phyloP scores from a whole-genome alignment of 2,797 vertebrate species.

The Tangara arthus region DNA sequence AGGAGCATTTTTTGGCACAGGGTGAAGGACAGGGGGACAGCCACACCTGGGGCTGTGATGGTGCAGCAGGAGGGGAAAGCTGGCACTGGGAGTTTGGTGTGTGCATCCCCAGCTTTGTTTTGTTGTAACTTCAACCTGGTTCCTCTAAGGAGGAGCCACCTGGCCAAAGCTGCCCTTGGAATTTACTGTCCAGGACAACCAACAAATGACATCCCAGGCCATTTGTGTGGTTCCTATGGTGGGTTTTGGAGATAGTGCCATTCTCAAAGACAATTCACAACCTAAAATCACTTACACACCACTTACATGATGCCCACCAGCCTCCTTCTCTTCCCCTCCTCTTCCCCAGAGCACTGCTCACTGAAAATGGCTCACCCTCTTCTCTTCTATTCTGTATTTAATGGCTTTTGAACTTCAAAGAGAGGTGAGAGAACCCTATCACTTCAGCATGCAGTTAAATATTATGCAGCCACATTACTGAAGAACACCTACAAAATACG shows the following conservation, averaged over 20 bases:
- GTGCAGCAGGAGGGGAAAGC: not conserved
- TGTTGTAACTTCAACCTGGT: not conserved
- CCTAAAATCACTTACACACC: not conserved
- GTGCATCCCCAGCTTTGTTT: not conserved
- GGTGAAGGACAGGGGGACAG: fast-evolving
- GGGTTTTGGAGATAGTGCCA: not conserved
- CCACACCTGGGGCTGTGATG: not conserved
- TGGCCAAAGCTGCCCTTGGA: not conserved
- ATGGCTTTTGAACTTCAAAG: conserved; percentile 26
- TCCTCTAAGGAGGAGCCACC: not conserved
- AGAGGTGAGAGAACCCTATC: not conserved
- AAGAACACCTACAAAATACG: not conserved
- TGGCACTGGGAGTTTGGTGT: not conserved
- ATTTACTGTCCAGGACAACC: not conserved
- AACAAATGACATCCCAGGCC: not conserved
- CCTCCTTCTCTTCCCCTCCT: not conserved
- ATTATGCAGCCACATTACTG: not conserved
- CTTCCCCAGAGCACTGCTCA: not conserved
- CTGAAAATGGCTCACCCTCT: not conserved
- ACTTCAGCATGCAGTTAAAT: not conserved
- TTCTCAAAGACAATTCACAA: not conserved
- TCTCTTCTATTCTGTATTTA: not conserved
- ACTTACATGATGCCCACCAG: not conserved
- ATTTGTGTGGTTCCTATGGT: fast-evolving
- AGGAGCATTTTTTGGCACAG: fast-evolving